Base-by-base conservation (phyloP, 2,888 invertebrate genomes). In the Hymenopus coronatus region DNA sequence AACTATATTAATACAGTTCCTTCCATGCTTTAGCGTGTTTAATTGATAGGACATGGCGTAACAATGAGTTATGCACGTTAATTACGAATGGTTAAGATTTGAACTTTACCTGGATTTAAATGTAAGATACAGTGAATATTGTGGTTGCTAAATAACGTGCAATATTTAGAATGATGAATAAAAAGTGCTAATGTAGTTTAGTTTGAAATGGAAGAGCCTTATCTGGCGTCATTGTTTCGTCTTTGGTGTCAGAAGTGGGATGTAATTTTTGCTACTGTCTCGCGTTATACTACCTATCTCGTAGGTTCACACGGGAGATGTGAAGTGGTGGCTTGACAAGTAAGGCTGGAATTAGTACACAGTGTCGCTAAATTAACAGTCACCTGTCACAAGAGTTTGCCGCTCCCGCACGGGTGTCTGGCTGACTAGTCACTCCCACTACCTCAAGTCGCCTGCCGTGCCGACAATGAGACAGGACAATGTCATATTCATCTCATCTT, bases 361-460 rank as follows among this genome's bases (percentile, higher is more conserved):
- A 92, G 92, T 92, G 92, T 92, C 92, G 91, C 92, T 92, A 92
- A 92, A 92, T 92, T 92, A 92, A 92, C 92, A 92, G 92, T 92
- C 92, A 92, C 92, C 92, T 92, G 92, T 92, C 92, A 92, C 90
- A 91, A 91, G 91, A 92, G 89, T 90, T 90, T 90, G 90, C n/a
- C 87, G 28, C 15, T 20, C 81, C 89, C 89, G 89, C 90, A 83
- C 88, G 54, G 54, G 54, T 70, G 54, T 70, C 54, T 70, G 54
- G 54, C 54, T 70, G 54, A 70, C 54, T 70, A 88, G 88, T 91
- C 89, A 87, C 90, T 54, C 88, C 83, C 84, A 83, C 88, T 70
- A 86, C 30, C 88, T 33, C 30, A 30, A 82, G 85, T 87, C 83
- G 89, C 89, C 46, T 83, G 30, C 30, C 46, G 87, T 85, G 54